A percentile compares a stretch with the other conserved stretches of the same genome.
Evolutionary conservation across 2,113 vertebrate species (phyloP).

Genomic region (Xiphophorus couchianus): DNA sequence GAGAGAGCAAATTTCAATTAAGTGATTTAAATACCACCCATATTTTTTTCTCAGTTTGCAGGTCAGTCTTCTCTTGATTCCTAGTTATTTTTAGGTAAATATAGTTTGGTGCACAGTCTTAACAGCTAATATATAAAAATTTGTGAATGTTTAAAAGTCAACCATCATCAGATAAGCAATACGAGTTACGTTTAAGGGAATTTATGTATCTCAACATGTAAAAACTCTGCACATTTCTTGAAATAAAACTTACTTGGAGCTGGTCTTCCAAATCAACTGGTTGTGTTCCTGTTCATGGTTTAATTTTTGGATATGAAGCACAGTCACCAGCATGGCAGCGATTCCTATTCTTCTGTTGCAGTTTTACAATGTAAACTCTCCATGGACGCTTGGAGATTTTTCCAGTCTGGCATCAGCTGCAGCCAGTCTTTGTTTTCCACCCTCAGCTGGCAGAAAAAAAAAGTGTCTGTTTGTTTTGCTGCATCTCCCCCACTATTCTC

Average conservation of each 20-base stretch:
- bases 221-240: neutral
- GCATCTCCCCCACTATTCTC: neutral
- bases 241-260: no score
- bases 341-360: neutral
- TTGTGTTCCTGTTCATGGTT: neutral
- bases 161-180: neutral
- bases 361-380: neutral
- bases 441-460: neutral
- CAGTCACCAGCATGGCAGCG: neutral
- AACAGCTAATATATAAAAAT: neutral
- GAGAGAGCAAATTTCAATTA: no score
- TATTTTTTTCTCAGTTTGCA: neutral
- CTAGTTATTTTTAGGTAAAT: neutral
- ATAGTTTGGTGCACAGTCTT: neutral
- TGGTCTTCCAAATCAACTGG: no score
- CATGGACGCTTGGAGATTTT: neutral
- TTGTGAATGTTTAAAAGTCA: neutral
- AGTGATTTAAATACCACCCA: no score
- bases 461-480: neutral
- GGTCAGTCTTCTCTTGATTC: neutral
- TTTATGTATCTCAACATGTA: neutral
- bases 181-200: neutral
- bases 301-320: neutral
- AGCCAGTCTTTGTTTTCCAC: neutral
- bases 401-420: neutral